Evolutionary conservation across 1,140 invertebrate genomes (phyloP).

Genomic region (Pseudomyrmex concolor): DNA sequence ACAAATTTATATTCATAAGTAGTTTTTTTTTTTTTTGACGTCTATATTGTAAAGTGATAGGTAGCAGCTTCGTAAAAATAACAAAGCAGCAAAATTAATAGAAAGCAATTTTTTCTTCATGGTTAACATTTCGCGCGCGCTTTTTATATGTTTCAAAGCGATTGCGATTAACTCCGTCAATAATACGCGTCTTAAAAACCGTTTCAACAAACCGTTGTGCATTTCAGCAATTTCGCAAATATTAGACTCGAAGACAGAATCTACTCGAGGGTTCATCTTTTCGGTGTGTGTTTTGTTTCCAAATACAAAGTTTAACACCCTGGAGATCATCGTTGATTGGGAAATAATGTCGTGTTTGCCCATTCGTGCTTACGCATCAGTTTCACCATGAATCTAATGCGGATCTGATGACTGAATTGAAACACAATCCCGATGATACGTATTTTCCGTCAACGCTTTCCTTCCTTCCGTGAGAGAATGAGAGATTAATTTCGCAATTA

Average conservation of each 20-base stretch:
- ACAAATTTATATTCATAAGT: not conserved
- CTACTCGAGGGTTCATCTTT: not conserved
- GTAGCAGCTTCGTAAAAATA: too few species aligned
- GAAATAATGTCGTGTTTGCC: slow-evolving; percentile 1
- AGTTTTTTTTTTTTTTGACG: too few species aligned
- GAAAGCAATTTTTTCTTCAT: too few species aligned
- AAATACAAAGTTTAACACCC: not conserved
- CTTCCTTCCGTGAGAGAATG: not conserved
- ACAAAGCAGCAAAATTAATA: too few species aligned
- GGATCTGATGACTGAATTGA: slow-evolving; percentile 19
- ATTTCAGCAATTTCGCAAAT: slow-evolving; percentile 1
- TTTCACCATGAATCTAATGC: not conserved
- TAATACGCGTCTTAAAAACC: too few species aligned
- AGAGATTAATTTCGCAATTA: slow-evolving; percentile 6
- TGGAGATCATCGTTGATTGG: not conserved
- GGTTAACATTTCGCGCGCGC: too few species aligned
- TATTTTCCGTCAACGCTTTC: slow-evolving; percentile 4
- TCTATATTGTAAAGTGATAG: too few species aligned
- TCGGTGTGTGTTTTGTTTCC: not conserved
- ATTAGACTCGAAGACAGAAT: not conserved
- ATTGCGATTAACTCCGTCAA: too few species aligned
- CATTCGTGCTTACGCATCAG: not conserved
- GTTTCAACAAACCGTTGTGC: too few species aligned
- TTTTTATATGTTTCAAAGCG: too few species aligned
- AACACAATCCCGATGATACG: not conserved